phyloP scores from a whole-genome alignment of 2,888 invertebrate genomes.

The Polietes domitor region DNA sequence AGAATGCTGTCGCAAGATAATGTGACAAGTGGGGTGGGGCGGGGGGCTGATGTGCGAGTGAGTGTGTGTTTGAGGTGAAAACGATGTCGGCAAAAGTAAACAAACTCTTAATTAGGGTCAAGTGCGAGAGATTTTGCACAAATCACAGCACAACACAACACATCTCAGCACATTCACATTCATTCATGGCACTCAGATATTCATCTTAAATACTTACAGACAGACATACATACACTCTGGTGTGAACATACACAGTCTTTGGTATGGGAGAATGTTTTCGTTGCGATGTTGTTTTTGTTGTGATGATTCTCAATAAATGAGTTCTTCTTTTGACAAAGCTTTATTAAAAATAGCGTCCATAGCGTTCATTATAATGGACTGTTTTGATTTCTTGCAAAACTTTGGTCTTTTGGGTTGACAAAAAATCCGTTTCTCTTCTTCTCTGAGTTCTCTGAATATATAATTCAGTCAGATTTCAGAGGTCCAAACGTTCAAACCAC shows the following conservation, averaged over 20 bases:
- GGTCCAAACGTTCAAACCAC: slow-evolving; percentile 54
- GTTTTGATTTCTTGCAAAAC: neutral
- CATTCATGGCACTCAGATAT: neutral
- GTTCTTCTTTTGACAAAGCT: neutral
- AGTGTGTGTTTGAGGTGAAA: neutral
- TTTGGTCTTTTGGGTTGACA: slow-evolving; percentile 48
- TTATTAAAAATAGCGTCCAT: neutral
- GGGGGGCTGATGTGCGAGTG: neutral
- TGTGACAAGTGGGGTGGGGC: neutral
- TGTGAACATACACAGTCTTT: neutral
- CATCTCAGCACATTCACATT: neutral
- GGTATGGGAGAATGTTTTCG: neutral
- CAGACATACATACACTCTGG: neutral
- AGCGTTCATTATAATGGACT: neutral
- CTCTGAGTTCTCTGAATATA: too few relatives aligned
- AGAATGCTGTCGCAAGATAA: neutral
- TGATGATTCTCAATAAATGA: neutral
- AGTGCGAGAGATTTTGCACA: slow-evolving; percentile 23
- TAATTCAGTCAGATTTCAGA: slow-evolving; percentile 59
- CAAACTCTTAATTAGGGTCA: slow-evolving; percentile 51
- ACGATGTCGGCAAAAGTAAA: slow-evolving; percentile 9
- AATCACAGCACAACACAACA: neutral
- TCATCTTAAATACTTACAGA: neutral
- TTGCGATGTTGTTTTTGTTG: slow-evolving; percentile 10
- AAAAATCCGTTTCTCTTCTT: slow-evolving; percentile 32